Percentiles rank a stretch among this genome's conserved stretches.
Evolutionary conservation across 2,113 vertebrate genomes (phyloP).

Genomic region (Campylomormyrus numenius): DNA sequence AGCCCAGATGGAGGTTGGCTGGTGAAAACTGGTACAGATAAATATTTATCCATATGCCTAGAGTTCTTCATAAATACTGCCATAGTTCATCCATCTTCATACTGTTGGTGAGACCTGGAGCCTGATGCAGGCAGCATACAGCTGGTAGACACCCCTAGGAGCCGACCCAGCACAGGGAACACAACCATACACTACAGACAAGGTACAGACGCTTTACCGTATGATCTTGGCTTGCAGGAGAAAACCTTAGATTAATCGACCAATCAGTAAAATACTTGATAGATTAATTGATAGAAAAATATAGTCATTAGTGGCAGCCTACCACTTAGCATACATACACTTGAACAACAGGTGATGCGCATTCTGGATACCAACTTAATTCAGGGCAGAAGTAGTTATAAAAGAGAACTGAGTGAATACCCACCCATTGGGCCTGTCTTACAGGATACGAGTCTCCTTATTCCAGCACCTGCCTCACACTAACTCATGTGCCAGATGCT

Average conservation of each 20-base stretch:
- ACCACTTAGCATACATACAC: neutral
- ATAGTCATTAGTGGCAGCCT: too few relatives aligned
- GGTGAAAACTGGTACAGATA: neutral
- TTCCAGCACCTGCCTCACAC: neutral
- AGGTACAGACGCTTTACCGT: neutral
- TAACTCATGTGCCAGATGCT: neutral
- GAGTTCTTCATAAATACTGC: neutral
- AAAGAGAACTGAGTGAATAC: neutral
- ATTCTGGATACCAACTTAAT: neutral
- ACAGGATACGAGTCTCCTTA: neutral
- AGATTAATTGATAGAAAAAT: too few relatives aligned
- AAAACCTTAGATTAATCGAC: neutral
- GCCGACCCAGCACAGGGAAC: neutral
- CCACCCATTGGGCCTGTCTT: neutral
- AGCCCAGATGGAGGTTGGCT: neutral
- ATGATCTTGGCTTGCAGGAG: neutral
- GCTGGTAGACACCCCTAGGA: neutral
- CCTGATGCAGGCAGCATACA: neutral
- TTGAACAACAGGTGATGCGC: neutral
- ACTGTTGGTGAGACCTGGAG: neutral
- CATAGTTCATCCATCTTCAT: neutral
- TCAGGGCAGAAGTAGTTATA: neutral
- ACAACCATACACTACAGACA: neutral
- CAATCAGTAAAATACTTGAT: too few relatives aligned
- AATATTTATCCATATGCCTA: neutral